phyloP scores from a whole-genome alignment of 2,113 vertebrate species.

The Lampris incognitus region DNA sequence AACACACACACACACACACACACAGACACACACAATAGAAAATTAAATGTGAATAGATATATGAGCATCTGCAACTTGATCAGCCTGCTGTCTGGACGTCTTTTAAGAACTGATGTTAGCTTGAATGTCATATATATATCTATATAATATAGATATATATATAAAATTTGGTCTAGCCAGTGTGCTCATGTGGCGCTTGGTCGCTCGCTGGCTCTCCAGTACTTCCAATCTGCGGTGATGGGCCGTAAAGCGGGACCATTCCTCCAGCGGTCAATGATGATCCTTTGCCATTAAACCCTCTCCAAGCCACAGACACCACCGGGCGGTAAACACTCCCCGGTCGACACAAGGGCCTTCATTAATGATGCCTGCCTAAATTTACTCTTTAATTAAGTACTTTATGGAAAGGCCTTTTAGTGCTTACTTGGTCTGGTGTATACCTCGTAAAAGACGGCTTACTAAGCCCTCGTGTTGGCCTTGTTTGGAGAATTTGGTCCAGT shows the following conservation, averaged over 20 bases:
- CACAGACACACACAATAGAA: not conserved
- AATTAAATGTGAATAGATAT: not conserved
- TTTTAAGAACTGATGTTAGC: constrained; percentile 15
- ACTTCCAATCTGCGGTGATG: constrained; percentile 44
- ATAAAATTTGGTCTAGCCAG: constrained; percentile 4
- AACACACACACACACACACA: not conserved
- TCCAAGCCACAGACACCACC: constrained; percentile 38
- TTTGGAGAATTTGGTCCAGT: constrained; percentile 12
- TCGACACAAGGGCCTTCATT: constrained; percentile 57
- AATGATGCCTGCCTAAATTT: constrained; percentile 44
- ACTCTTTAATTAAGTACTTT: constrained; percentile 63
- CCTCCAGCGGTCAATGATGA: constrained; percentile 31
- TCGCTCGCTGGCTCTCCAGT: constrained; percentile 36
- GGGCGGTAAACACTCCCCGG: constrained; percentile 46
- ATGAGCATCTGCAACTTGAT: constrained; percentile 27
- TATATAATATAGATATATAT: not conserved
- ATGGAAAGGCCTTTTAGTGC: constrained; percentile 55
- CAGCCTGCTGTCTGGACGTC: constrained; percentile 22
- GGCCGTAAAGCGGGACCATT: constrained; percentile 48
- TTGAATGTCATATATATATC: constrained; percentile 9
- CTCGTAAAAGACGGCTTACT: constrained; percentile 36
- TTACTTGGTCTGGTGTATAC: constrained; percentile 34
- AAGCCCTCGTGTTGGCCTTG: constrained; percentile 25
- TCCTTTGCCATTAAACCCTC: constrained; percentile 51
- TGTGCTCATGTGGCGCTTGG: constrained; percentile 36